Conservation (phyloP, 1,140 invertebrate species). For the Geopemphigus sp. region DNA sequence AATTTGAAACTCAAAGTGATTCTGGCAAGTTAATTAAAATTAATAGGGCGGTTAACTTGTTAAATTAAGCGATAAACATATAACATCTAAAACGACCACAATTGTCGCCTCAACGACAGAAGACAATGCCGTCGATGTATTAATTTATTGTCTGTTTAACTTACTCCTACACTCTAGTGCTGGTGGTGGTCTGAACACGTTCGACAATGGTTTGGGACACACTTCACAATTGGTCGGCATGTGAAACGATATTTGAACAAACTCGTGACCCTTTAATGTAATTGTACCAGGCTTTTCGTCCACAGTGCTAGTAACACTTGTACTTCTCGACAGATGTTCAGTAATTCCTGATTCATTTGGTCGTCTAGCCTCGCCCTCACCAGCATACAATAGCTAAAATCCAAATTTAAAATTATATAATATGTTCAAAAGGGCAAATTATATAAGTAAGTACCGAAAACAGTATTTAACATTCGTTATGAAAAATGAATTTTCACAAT, state of each 20-base stretch:
- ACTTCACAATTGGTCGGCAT: conserved; percentile 98
- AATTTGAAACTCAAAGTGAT: too few relatives aligned
- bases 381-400: conserved; percentile 78
- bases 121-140: not conserved
- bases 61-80: too few relatives aligned
- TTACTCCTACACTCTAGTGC: conserved; percentile 93
- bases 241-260: conserved; percentile 93
- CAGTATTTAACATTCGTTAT: too few relatives aligned
- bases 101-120: too few relatives aligned
- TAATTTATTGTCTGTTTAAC: conserved; percentile 54
- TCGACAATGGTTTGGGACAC: conserved; percentile 94
- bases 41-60: too few relatives aligned
- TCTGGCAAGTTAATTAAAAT: too few relatives aligned
- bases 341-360: conserved; percentile 66
- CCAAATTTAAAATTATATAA: not conserved
- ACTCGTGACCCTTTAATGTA: conserved; percentile 92
- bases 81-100: too few relatives aligned
- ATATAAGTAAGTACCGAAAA: too few relatives aligned
- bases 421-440: not conserved
- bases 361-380: conserved; percentile 86
- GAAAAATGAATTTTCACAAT: too few relatives aligned
- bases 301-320: conserved; percentile 56
- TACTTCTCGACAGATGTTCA: conserved; percentile 57
- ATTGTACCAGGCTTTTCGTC: conserved; percentile 76
- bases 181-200: conserved; percentile 93